Evolutionary conservation across 2,113 vertebrate species (phyloP).

Genomic region (Alligator mississippiensis): DNA sequence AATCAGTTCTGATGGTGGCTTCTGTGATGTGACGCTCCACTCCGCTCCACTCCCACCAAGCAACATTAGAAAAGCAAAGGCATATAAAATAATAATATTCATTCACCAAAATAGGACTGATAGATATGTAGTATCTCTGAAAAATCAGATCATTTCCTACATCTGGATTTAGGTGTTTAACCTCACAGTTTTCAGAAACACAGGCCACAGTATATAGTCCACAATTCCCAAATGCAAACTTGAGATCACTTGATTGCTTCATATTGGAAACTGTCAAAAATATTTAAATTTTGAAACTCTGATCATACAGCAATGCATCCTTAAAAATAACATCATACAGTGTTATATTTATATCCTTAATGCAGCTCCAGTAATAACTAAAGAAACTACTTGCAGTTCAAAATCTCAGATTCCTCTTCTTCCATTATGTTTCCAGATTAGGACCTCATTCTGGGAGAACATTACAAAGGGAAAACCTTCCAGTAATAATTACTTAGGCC

Average conservation of each 20-base stretch:
- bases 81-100: background rate
- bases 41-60: too few relatives aligned
- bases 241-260: background rate
- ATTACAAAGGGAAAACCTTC: background rate
- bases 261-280: slow-evolving; percentile 2
- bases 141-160: background rate
- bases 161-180: background rate
- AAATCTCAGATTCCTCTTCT: background rate
- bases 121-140: background rate
- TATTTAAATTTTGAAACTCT: background rate
- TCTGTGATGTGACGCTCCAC: background rate
- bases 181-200: background rate
- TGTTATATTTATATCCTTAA: background rate
- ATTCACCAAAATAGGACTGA: background rate
- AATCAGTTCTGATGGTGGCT: background rate
- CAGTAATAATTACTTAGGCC: background rate
- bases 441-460: background rate
- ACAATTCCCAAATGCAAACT: background rate
- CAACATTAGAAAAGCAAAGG: background rate
- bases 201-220: background rate
- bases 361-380: background rate
- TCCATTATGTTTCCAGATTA: background rate
- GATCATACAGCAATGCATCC: background rate
- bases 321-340: background rate
- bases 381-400: background rate